phyloP scores from a whole-genome alignment of 2,113 vertebrate genomes.

The Plecturocebus donacophilus region DNA sequence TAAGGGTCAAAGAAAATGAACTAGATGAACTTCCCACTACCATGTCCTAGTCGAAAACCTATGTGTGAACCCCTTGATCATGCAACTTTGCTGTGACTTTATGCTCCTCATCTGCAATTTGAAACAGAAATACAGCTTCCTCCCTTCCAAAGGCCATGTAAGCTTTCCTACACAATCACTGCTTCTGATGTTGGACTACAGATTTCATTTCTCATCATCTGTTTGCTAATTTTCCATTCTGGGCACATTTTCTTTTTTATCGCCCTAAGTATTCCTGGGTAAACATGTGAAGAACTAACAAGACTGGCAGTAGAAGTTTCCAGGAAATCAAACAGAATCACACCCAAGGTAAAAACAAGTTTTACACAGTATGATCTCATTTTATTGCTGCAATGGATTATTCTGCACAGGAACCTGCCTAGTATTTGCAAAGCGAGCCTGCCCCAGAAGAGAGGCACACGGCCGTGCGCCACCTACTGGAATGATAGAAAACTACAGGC shows the following conservation, averaged over 20 bases:
- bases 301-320: background rate
- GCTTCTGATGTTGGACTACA: background rate
- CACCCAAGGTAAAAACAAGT: background rate
- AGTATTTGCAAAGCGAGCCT: background rate
- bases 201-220: background rate
- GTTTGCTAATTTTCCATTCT: slow-evolving; percentile 23
- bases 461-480: slow-evolving; percentile 74
- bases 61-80: background rate
- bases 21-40: background rate
- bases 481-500: background rate
- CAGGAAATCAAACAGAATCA: slow-evolving; percentile 29
- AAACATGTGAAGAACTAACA: slow-evolving; percentile 18
- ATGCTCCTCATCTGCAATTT: background rate
- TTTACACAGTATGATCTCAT: background rate
- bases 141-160: slow-evolving; percentile 6
- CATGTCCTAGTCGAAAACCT: background rate
- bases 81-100: background rate
- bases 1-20: background rate
- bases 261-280: background rate
- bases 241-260: slow-evolving; percentile 26
- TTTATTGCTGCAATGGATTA: slow-evolving; percentile 53
- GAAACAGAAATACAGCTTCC: background rate
- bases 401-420: background rate
- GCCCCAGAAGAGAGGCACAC: background rate
- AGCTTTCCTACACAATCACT: background rate